Percentiles rank a stretch among this genome's conserved stretches.
Conservation (phyloP, 2,888 invertebrate species). For the Conus canariensis region DNA sequence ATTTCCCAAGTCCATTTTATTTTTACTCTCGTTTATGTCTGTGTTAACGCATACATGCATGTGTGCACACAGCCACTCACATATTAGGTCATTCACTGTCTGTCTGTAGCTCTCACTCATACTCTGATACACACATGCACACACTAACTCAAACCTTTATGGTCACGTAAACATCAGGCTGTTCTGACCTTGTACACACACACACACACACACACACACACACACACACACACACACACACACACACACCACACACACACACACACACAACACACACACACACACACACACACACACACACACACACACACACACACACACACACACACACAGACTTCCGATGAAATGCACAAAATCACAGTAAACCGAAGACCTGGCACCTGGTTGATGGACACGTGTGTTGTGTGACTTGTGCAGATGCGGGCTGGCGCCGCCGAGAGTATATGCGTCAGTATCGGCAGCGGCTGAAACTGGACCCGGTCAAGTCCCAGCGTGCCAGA, state of each 20-base stretch:
- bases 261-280: not conserved
- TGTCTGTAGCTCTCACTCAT: not conserved
- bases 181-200: no score
- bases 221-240: no score
- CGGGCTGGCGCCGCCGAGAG: not conserved
- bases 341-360: not conserved
- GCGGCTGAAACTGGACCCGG: conserved; percentile 22
- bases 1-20: no score
- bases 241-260: not conserved
- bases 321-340: not conserved
- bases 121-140: not conserved
- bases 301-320: conserved; percentile 10
- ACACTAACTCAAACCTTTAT: not conserved
- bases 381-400: no score
- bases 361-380: no score
- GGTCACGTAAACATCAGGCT: no score
- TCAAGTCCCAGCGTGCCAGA: conserved; percentile 12
- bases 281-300: not conserved
- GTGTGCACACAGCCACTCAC: not conserved
- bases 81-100: not conserved
- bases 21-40: no score
- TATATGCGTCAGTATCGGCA: conserved; percentile 26
- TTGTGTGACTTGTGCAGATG: conserved; percentile 7
- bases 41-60: not conserved
- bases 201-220: no score